phyloP scores from a whole-genome alignment of 2,888 invertebrate species.

The Pediacus dermestoides region DNA sequence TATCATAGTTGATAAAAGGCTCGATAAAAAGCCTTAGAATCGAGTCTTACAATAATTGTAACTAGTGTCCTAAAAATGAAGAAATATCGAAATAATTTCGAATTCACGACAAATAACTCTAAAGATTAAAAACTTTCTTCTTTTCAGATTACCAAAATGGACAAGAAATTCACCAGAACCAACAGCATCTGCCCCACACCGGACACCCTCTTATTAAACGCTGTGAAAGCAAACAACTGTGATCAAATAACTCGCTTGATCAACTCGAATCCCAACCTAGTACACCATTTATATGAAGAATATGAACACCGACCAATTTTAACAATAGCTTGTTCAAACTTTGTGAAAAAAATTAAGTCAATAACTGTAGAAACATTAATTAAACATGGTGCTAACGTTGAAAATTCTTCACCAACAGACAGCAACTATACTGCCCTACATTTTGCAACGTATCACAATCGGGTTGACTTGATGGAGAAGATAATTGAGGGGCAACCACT shows the following conservation, averaged over 20 bases:
- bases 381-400: slow-evolving; percentile 60
- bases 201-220: slow-evolving; percentile 49
- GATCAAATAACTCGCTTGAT: slow-evolving; percentile 55
- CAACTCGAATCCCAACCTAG: slow-evolving; percentile 51
- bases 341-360: slow-evolving; percentile 53
- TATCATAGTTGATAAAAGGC: no score
- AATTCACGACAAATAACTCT: no score
- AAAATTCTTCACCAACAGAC: slow-evolving; percentile 51
- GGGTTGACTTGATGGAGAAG: slow-evolving; percentile 15
- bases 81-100: no score
- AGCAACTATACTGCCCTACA: slow-evolving; percentile 60
- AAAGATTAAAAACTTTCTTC: no score
- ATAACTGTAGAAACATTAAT: slow-evolving; percentile 59
- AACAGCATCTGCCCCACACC: slow-evolving; percentile 42
- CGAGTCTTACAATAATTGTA: no score
- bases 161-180: slow-evolving; percentile 27
- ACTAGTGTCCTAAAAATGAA: no score
- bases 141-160: no score
- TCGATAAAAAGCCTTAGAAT: no score
- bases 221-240: slow-evolving; percentile 54
- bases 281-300: slow-evolving; percentile 54
- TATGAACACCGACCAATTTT: slow-evolving; percentile 55
- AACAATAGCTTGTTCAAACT: slow-evolving; percentile 49
- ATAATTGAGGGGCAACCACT: slow-evolving; percentile 9
- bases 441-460: slow-evolving; percentile 53